Percentiles rank a stretch among this genome's conserved stretches.
Evolutionary conservation across 2,113 vertebrate species (phyloP).

Genomic region (Cyprinus carpio): DNA sequence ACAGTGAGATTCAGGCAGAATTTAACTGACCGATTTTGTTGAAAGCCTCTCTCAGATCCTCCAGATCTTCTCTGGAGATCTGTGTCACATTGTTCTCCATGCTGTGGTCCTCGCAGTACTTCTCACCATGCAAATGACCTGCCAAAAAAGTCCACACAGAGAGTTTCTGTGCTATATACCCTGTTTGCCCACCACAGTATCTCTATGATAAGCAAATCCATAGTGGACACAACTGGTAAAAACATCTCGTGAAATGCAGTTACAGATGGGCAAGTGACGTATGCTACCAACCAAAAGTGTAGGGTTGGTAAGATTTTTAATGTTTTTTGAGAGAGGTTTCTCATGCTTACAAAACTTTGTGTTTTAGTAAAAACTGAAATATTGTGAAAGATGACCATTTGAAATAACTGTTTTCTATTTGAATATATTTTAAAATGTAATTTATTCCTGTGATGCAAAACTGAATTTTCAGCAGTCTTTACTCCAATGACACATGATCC

Average conservation of each 20-base stretch:
- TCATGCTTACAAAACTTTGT: too few relatives aligned
- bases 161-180: not conserved
- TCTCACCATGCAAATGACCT: conserved; percentile 44
- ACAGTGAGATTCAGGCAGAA: not conserved
- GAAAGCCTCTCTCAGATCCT: conserved; percentile 91
- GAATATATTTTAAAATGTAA: too few relatives aligned
- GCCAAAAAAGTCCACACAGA: not conserved
- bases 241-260: not conserved
- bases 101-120: conserved; percentile 26
- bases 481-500: too few relatives aligned
- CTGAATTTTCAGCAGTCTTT: too few relatives aligned
- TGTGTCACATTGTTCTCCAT: conserved; percentile 90
- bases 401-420: not conserved
- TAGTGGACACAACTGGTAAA: not conserved
- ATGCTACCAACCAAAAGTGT: not conserved
- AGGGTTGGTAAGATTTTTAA: not conserved
- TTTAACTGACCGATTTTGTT: conserved; percentile 85
- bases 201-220: conserved; percentile 6
- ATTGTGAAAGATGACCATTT: not conserved
- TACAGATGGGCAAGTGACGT: not conserved
- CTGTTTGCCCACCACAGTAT: not conserved
- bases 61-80: conserved; percentile 90
- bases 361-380: too few relatives aligned
- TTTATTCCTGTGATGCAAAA: too few relatives aligned
- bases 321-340: too few relatives aligned